Evolutionary conservation across 2,888 invertebrate genomes (phyloP).

Genomic region (Drosophila atripex): DNA sequence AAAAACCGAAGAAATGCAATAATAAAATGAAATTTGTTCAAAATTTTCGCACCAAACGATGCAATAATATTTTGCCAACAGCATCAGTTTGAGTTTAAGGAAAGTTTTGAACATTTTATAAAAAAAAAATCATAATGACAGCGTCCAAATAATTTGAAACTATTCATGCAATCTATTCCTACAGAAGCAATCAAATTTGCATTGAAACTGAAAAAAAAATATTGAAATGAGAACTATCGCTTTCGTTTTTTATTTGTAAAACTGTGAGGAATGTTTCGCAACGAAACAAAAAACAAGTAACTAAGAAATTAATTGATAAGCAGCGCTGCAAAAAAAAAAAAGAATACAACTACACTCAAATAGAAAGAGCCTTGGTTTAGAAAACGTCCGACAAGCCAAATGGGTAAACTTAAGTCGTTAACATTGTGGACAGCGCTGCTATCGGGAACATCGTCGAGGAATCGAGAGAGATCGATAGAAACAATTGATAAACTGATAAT

Average conservation of each 20-base stretch:
- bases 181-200: slow-evolving; percentile 54
- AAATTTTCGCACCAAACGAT: slow-evolving; percentile 19
- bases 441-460: slow-evolving; percentile 34
- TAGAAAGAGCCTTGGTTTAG: slow-evolving; percentile 50
- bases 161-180: slow-evolving; percentile 66
- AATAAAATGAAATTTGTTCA: slow-evolving; percentile 28
- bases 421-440: slow-evolving; percentile 40
- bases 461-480: slow-evolving; percentile 21
- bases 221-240: slow-evolving; percentile 41
- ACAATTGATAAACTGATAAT: slow-evolving; percentile 29
- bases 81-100: slow-evolving; percentile 16
- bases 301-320: slow-evolving; percentile 45
- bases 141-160: slow-evolving; percentile 59
- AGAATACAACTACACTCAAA: slow-evolving; percentile 33
- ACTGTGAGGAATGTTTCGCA: slow-evolving; percentile 78
- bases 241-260: slow-evolving; percentile 58
- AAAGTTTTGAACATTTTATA: slow-evolving; percentile 26
- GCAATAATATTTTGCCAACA: slow-evolving; percentile 6
- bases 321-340: slow-evolving; percentile 46
- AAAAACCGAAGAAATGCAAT: slow-evolving; percentile 21
- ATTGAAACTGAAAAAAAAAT: slow-evolving; percentile 30
- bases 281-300: slow-evolving; percentile 69
- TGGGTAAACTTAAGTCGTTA: slow-evolving; percentile 48
- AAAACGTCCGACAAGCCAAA: slow-evolving; percentile 55
- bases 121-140: slow-evolving; percentile 25